phyloP scores from a whole-genome alignment of 2,113 vertebrate genomes.

The Kryptolebias marmoratus region DNA sequence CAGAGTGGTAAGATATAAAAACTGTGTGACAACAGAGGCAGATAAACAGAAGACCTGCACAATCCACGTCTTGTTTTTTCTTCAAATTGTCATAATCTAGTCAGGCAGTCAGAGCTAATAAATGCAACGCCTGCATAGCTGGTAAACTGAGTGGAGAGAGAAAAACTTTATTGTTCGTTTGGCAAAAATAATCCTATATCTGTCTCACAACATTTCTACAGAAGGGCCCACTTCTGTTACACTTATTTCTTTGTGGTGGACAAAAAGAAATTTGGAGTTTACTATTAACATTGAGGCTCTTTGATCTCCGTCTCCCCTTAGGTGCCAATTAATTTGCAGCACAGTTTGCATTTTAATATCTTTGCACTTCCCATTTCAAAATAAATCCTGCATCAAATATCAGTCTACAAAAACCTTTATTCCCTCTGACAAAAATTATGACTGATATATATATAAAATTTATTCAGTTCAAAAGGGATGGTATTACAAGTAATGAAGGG shows the following conservation, averaged over 20 bases:
- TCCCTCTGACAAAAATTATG: constrained; percentile 31
- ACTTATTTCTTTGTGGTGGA: constrained; percentile 18
- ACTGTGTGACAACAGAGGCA: neutral
- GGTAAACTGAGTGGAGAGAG: neutral
- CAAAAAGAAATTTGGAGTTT: constrained; percentile 45
- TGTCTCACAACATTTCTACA: neutral
- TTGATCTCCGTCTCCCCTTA: constrained; percentile 70
- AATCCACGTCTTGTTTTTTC: neutral
- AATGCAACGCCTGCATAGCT: neutral
- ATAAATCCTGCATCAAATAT: constrained; percentile 64
- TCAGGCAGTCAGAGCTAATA: neutral
- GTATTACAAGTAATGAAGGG: neutral
- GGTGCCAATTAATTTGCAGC: constrained; percentile 67
- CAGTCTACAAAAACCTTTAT: constrained; percentile 43
- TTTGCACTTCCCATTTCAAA: constrained; percentile 52
- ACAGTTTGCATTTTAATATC: constrained; percentile 64
- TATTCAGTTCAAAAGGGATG: constrained; percentile 10
- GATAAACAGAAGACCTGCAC: neutral
- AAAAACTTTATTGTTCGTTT: too few species aligned
- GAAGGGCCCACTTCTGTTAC: constrained; percentile 41
- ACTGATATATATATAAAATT: constrained; percentile 19
- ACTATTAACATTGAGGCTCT: constrained; percentile 57
- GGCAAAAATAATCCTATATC: neutral
- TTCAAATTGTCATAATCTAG: neutral
- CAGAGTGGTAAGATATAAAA: neutral